Evolutionary conservation across 2,888 invertebrate genomes (phyloP).

Genomic region (Dynastes grantii): DNA sequence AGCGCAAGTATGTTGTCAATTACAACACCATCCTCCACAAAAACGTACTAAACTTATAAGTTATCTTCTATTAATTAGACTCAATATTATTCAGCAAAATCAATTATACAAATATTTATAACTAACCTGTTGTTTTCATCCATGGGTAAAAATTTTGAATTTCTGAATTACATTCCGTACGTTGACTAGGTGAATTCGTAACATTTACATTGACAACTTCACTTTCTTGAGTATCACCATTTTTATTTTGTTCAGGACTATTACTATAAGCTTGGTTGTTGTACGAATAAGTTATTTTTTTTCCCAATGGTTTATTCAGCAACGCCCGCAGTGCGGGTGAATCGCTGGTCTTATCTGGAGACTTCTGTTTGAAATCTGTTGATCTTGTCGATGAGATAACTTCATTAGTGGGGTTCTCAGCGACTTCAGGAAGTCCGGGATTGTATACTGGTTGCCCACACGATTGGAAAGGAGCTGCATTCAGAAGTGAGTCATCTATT

Average conservation of each 20-base stretch:
- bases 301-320: conserved; percentile 67
- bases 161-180: conserved; percentile 64
- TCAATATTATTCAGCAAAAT: too few species aligned
- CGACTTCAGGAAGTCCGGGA: neutral
- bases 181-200: conserved; percentile 37
- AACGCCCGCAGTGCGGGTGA: conserved; percentile 76
- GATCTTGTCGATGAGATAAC: neutral
- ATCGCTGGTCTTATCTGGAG: conserved; percentile 15
- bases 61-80: too few species aligned
- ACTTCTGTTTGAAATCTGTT: conserved; percentile 2
- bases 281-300: conserved; percentile 66
- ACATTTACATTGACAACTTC: neutral
- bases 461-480: neutral
- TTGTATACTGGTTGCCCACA: conserved; percentile 39
- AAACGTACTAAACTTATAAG: too few species aligned
- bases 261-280: neutral
- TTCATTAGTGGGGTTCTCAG: neutral
- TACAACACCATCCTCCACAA: too few species aligned
- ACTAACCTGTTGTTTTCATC: conserved; percentile 73
- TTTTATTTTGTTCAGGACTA: conserved; percentile 8
- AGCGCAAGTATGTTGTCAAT: too few species aligned
- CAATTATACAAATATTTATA: neutral
- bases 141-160: conserved; percentile 71
- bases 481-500: conserved; percentile 32
- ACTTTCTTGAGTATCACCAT: neutral